Conservation (phyloP, 2,888 invertebrate species). For the Mesorhabditis belari region DNA sequence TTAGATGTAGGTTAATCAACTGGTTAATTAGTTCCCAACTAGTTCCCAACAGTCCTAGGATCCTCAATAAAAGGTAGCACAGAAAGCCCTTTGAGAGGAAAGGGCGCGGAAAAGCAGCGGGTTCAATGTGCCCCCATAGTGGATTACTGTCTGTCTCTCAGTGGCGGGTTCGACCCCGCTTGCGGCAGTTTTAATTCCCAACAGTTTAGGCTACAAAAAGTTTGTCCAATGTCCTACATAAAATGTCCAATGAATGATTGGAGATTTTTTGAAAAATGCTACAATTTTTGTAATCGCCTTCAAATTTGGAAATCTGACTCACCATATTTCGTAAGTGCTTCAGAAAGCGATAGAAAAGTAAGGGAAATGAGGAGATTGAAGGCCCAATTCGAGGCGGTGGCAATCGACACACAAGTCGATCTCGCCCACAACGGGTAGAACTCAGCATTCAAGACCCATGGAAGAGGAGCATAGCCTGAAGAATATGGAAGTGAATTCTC, state of each 20-base stretch:
- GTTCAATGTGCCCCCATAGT: too few relatives aligned
- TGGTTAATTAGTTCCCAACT: too few relatives aligned
- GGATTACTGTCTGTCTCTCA: too few relatives aligned
- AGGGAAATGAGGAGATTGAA: slow-evolving; percentile 59
- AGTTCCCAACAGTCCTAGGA: too few relatives aligned
- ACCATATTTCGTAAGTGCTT: slow-evolving; percentile 38
- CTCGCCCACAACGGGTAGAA: slow-evolving; percentile 61
- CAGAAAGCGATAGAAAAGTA: slow-evolving; percentile 55
- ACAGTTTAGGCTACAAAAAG: too few relatives aligned
- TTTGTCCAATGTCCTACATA: not conserved
- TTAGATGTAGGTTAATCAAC: too few relatives aligned
- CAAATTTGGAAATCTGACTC: not conserved
- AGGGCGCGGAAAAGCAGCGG: too few relatives aligned
- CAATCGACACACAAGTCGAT: slow-evolving; percentile 45
- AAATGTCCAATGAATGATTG: slow-evolving; percentile 1
- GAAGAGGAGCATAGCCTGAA: slow-evolving; percentile 60
- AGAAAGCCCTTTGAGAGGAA: too few relatives aligned
- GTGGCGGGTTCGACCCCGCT: too few relatives aligned
- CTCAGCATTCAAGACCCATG: slow-evolving; percentile 61
- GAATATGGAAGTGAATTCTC: not conserved
- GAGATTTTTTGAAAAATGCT: not conserved
- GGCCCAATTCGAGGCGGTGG: slow-evolving; percentile 56
- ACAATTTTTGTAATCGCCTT: not conserved
- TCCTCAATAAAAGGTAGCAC: too few relatives aligned
- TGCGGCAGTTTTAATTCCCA: too few relatives aligned